These are phyloP conservation scores for Holcopasites calliopsidis DNA, from an alignment of 1,140 invertebrate species.

Conservation along the genomic window DNA sequence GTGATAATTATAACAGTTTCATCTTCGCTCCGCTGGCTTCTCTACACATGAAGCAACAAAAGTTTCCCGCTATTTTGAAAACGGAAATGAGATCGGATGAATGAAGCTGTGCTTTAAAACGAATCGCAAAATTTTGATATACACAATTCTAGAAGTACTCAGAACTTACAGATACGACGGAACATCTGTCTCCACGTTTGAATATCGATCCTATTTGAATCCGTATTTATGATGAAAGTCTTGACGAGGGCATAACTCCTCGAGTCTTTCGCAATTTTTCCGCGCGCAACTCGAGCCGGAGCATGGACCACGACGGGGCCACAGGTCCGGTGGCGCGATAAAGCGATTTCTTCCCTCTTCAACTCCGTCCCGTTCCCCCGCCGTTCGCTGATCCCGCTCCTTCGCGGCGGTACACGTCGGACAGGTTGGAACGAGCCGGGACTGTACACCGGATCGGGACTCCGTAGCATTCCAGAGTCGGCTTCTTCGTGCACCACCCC, in stretches of 20 bases:
- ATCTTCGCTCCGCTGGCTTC: too few relatives aligned
- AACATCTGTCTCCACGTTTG: too few relatives aligned
- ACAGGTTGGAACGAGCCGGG: constrained; percentile 69
- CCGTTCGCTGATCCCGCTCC: constrained; percentile 40
- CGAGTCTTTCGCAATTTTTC: constrained; percentile 31
- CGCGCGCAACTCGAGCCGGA: neutral
- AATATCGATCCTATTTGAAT: too few relatives aligned
- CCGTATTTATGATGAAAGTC: too few relatives aligned
- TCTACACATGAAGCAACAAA: too few relatives aligned
- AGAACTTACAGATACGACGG: too few relatives aligned
- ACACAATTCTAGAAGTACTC: too few relatives aligned
- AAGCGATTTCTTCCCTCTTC: constrained; percentile 63
- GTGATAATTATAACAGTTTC: too few relatives aligned
- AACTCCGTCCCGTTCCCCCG: constrained; percentile 26
- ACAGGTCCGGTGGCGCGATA: constrained; percentile 57
- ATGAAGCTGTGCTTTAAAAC: too few relatives aligned
- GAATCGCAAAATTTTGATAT: too few relatives aligned
- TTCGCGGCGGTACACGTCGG: constrained; percentile 61
- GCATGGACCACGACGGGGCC: neutral
- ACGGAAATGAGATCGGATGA: too few relatives aligned
- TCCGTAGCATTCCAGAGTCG: constrained; percentile 70
- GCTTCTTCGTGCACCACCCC: constrained; percentile 71
- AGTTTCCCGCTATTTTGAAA: too few relatives aligned
- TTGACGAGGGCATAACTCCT: neutral
- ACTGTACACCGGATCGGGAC: constrained; percentile 65